Conservation (phyloP, 2,113 vertebrate genomes). For the Elaphurus davidianus region DNA sequence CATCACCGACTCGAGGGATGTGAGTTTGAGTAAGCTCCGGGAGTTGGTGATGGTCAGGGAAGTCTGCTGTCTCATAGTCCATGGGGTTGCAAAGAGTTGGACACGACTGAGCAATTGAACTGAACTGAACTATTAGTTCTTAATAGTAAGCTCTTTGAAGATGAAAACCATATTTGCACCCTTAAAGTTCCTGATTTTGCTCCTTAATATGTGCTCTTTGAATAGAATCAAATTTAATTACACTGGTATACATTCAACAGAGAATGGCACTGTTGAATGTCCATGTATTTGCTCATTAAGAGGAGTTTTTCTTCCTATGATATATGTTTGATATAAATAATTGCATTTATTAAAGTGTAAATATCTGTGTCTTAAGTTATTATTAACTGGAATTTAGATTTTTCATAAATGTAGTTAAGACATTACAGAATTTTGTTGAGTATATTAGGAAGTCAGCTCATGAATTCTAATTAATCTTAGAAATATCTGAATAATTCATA, state of each 20-base stretch:
- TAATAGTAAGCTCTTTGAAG: background rate
- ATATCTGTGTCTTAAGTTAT: background rate
- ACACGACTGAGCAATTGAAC: background rate
- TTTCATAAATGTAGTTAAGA: background rate
- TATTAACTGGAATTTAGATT: background rate
- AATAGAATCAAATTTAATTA: background rate
- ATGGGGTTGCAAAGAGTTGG: background rate
- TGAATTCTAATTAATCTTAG: background rate
- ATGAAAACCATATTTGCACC: background rate
- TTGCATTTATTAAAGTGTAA: background rate
- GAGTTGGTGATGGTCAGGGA: background rate
- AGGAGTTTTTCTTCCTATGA: background rate
- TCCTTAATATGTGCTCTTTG: background rate
- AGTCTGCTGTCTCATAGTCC: background rate
- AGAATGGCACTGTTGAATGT: background rate
- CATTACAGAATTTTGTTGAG: background rate
- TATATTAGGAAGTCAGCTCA: background rate
- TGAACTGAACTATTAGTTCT: background rate
- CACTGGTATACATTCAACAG: background rate
- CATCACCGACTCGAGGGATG: background rate
- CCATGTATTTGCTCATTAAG: background rate
- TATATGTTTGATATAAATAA: background rate
- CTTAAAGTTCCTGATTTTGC: background rate
- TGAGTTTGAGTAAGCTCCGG: background rate
- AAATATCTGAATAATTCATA: background rate